These are phyloP conservation scores for Parnassius smintheus DNA, from an alignment of 2,888 invertebrate species.

Conservation along the genomic window DNA sequence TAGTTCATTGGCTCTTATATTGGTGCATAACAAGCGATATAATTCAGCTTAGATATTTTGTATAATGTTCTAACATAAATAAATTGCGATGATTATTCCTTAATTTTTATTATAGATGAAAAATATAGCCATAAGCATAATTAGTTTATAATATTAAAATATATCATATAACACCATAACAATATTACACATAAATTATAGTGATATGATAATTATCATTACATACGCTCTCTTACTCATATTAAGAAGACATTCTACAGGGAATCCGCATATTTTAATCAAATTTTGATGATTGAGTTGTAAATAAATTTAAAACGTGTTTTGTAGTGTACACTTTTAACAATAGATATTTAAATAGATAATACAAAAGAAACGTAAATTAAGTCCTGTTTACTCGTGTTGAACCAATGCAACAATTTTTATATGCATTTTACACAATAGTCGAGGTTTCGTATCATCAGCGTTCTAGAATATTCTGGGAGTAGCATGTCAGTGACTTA, in stretches of 20 bases:
- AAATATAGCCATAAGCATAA: background rate
- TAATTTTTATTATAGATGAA: constrained; percentile 4
- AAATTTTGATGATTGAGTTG: constrained; percentile 14
- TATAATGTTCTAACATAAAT: too few relatives aligned
- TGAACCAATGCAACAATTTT: too few relatives aligned
- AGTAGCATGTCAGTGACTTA: constrained; percentile 7
- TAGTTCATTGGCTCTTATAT: too few relatives aligned
- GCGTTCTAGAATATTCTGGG: background rate
- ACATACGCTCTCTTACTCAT: constrained; percentile 43
- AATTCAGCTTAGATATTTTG: too few relatives aligned
- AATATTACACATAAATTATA: constrained; percentile 8
- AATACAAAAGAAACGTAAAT: constrained; percentile 1
- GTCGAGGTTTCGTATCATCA: background rate
- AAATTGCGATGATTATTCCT: constrained; percentile 6
- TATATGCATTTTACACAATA: background rate
- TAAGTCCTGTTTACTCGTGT: too few relatives aligned
- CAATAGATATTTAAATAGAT: background rate
- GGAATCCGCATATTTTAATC: constrained; percentile 47
- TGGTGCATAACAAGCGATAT: too few relatives aligned
- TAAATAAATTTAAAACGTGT: constrained; percentile 18
- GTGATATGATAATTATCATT: constrained; percentile 24
- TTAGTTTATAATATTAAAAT: constrained; percentile 5
- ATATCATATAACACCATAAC: constrained; percentile 1
- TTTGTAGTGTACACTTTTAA: background rate
- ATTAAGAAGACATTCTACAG: constrained; percentile 67